Base-by-base conservation (phyloP, 2,113 vertebrate genomes). In the Numenius arquata region DNA sequence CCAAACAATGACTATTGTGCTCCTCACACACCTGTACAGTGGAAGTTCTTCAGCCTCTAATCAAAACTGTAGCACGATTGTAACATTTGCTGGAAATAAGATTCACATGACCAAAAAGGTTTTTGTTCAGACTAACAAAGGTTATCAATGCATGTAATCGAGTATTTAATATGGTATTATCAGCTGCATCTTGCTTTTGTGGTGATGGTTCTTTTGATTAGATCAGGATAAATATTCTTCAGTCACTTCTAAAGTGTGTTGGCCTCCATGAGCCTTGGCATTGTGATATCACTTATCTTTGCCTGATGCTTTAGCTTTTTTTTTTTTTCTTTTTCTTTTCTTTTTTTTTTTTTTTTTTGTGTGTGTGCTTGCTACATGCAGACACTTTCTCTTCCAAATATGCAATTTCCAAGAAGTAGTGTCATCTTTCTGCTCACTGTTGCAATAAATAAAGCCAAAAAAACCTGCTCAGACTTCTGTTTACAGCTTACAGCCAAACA, bases 241-340 rank as follows among this genome's bases (percentile, higher is more conserved):
- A 9, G 43, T 26, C 22, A 40, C 2, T 84, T 76, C 38, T 45
- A 9, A 41, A 38, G 15, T 41, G 7, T 50, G 17, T 40, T 84
- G 38, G 30, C 14, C 22, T 83, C 45, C 53, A 27, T 5, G 3
- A 79, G 43, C 12, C 7, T 40, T 63, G 36, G 2, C 7, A 36
- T 23, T 20, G 1, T 38, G 65, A 18, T 55, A 77, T 19, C 6
- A 12, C 16, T 45, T 75, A 12, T 13, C 19, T 78, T 67, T 78
- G 3, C 10, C 47, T 58, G 15, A 41, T 38, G 30, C 3, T 34
- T 76, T 85, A 20, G 34, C 3, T 15, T 40, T 66, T 34, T n/a
- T 41, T 50, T 19, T 30, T 23, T n/a, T n/a, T n/a, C n/a, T n/a
- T 0, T 32, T 50, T 30, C 23, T 23, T 29, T 5, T 1, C 2